Percentiles rank a stretch among this genome's conserved stretches.
Conservation (phyloP, 1,140 invertebrate species). For the Drosophila takahashii region DNA sequence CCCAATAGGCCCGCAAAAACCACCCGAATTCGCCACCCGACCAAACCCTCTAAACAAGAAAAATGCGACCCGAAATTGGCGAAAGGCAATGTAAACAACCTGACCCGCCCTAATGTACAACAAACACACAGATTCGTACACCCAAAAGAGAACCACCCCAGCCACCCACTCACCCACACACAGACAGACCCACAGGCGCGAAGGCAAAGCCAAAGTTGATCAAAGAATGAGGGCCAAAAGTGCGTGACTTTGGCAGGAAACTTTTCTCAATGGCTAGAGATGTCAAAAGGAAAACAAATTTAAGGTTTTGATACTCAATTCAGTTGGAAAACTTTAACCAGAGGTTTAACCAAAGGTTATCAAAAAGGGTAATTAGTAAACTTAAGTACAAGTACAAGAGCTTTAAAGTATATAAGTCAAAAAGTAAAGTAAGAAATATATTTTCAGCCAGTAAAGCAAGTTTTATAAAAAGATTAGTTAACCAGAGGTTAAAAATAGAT, state of each 20-base stretch:
- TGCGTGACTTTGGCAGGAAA: slow-evolving; percentile 64
- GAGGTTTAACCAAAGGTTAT: no score
- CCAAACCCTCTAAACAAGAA: neutral
- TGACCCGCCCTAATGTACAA: slow-evolving; percentile 79
- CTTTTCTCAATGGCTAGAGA: slow-evolving; percentile 40
- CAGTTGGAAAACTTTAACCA: no score
- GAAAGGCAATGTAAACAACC: slow-evolving; percentile 63
- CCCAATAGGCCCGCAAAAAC: slow-evolving; percentile 39
- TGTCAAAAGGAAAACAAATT: slow-evolving; percentile 1
- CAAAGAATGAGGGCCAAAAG: slow-evolving; percentile 66
- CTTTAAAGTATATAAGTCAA: no score
- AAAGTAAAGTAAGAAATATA: no score
- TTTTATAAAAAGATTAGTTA: no score
- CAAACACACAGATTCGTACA: slow-evolving; percentile 26
- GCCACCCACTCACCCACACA: slow-evolving; percentile 8
- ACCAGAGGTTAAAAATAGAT: neutral
- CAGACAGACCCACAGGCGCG: slow-evolving; percentile 5
- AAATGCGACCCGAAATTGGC: slow-evolving; percentile 16
- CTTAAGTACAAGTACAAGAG: no score
- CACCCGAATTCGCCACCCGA: neutral
- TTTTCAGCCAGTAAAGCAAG: no score
- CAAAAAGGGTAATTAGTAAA: no score
- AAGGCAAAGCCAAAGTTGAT: slow-evolving; percentile 57
- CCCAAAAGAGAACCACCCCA: neutral
- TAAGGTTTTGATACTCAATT: neutral